Conservation (phyloP, 2,113 vertebrate species). For the Carettochelys insculpta region DNA sequence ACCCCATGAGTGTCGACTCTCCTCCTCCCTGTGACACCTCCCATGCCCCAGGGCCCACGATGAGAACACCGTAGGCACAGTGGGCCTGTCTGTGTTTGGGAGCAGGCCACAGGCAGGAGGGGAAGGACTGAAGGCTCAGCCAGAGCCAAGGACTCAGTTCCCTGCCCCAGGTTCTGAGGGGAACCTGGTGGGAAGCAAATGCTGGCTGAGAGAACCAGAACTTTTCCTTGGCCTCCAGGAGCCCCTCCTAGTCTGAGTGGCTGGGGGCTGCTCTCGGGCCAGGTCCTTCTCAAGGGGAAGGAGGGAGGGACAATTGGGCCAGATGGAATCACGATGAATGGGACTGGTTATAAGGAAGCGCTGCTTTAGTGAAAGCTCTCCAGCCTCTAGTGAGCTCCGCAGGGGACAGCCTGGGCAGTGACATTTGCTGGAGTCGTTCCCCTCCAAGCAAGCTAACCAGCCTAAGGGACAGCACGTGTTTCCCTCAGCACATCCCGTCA, state of each 20-base stretch:
- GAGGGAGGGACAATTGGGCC: neutral
- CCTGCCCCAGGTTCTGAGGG: neutral
- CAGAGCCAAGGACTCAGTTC: neutral
- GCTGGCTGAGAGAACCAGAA: neutral
- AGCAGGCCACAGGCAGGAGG: neutral
- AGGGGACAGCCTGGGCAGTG: accelerated
- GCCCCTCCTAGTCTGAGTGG: neutral
- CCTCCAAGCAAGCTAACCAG: neutral
- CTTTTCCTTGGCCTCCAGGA: neutral
- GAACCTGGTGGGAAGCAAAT: neutral
- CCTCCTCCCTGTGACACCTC: neutral
- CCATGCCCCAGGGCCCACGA: neutral
- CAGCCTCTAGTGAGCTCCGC: neutral
- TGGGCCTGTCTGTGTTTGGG: neutral
- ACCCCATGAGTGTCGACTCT: too few species aligned
- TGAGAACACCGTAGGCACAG: neutral
- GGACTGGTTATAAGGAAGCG: neutral
- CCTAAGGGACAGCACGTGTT: neutral
- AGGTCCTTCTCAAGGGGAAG: neutral
- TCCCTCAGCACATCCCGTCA: neutral
- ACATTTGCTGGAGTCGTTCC: neutral
- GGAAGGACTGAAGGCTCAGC: neutral
- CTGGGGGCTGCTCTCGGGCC: neutral
- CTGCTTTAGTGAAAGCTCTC: neutral
- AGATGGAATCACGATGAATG: neutral